Evolutionary conservation across 2,888 invertebrate genomes (phyloP), one percentile per base, ranked within the genome.

Genomic region (Asteroscopus sphinx): DNA sequence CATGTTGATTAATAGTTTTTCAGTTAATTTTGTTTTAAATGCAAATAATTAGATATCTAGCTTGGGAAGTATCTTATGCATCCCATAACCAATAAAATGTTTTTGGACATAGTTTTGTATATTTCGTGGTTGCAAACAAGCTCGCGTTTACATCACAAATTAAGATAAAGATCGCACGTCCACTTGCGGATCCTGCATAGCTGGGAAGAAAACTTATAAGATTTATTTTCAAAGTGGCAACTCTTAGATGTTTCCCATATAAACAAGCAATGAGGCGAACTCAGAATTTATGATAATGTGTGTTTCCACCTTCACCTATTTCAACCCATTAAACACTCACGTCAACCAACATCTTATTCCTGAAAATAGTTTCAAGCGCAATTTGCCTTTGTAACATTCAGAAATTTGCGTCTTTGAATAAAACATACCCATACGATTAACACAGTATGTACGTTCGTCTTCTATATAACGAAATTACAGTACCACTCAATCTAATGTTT

Each of bases 401-500:
- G 25, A 16, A 48, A 58, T 55, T 16, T 46, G 12, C 17, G 13
- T 28, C 42, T 57, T 33, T 59, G 60, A 65, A 71, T 65, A 61
- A 65, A 71, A 71, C 52, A 56, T 65, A 40, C 1, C 3, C 16
- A 60, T 53, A 41, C 16, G 16, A 25, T 41, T 47, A 30, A 48
- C 26, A 35, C 12, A 44, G 16, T 49, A 47, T 1, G 6, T 42
- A 40, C 28, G 41, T 57, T 17, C 6, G 15, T 54, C 39, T n/a
- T 12, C 15, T 33, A 40, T 30, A 44, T 39, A 54, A 55, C 40
- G 21, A 68, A 59, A 68, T 59, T 42, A 57, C 45, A 17, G 16
- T 39, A 36, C 49, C 57, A 51, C 40, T 51, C 32, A 33, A 39
- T 59, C 37, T 48, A 55, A 59, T 70, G 46, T 68, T 53, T 54